These are phyloP conservation scores for Tachypleus tridentatus DNA, from an alignment of 1,140 invertebrate genomes.

Conservation along the genomic window DNA sequence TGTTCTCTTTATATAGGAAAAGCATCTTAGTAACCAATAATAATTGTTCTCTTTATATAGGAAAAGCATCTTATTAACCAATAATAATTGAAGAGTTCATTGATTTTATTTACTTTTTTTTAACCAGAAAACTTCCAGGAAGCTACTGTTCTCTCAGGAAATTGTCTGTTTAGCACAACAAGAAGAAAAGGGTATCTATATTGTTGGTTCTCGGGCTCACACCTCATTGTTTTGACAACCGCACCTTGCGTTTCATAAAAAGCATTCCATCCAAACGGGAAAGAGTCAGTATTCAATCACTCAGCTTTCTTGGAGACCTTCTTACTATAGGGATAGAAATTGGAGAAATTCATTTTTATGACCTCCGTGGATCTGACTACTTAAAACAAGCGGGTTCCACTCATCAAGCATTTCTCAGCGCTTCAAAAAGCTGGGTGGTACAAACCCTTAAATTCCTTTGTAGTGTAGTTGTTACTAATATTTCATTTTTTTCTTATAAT, in stretches of 20 bases:
- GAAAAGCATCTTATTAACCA: no score
- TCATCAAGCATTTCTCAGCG: no score
- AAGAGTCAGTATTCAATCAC: slow-evolving; percentile 57
- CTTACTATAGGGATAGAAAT: slow-evolving; percentile 86
- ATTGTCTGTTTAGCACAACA: slow-evolving; percentile 84
- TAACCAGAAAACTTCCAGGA: slow-evolving; percentile 62
- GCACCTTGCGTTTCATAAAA: slow-evolving; percentile 61
- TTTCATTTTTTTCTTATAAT: no score
- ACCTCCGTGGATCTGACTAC: slow-evolving; percentile 78
- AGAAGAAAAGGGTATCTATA: slow-evolving; percentile 64
- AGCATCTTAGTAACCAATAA: no score
- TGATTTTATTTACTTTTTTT: no score
- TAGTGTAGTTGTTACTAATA: no score
- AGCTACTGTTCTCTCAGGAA: slow-evolving; percentile 76
- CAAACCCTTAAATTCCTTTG: no score
- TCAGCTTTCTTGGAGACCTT: slow-evolving; percentile 76
- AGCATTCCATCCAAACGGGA: slow-evolving; percentile 39
- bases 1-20: no score
- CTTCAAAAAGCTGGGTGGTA: no score
- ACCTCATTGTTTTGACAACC: slow-evolving; percentile 75
- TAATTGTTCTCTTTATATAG: no score
- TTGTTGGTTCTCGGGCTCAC: slow-evolving; percentile 84
- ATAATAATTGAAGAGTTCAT: no score
- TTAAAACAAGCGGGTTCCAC: slow-evolving; percentile 67
- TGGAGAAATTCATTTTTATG: slow-evolving; percentile 86